Evolutionary conservation across 2,888 invertebrate genomes (phyloP).

Genomic region (Heliconius erato): DNA sequence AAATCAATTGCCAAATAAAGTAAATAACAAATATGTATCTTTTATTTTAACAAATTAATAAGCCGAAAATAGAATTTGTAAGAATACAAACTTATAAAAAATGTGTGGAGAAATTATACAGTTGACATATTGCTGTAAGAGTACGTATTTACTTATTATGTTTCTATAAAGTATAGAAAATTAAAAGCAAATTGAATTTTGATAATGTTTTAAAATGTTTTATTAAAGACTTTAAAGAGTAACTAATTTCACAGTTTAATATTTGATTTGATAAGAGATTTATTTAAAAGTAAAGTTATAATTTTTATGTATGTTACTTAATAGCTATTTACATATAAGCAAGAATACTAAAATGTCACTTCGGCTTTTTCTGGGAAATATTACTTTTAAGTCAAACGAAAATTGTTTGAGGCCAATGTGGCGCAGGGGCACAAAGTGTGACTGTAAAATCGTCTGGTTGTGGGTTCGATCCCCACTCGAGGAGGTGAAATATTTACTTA

Average conservation of each 20-base stretch:
- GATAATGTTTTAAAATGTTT: slow-evolving; percentile 29
- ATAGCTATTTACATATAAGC: not conserved
- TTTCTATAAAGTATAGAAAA: slow-evolving; percentile 41
- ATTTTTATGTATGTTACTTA: slow-evolving; percentile 3
- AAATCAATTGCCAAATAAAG: too few relatives aligned
- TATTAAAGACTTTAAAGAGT: slow-evolving; percentile 4
- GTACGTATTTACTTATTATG: slow-evolving; percentile 37
- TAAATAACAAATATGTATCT: too few relatives aligned
- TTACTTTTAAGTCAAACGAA: not conserved
- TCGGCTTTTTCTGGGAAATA: not conserved
- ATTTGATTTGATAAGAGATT: slow-evolving; percentile 27
- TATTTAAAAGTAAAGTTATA: slow-evolving; percentile 2
- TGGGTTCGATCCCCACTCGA: too few relatives aligned
- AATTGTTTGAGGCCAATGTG: not conserved
- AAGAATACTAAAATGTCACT: not conserved
- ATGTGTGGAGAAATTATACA: not conserved
- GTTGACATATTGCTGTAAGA: not conserved
- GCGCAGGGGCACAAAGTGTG: too few relatives aligned
- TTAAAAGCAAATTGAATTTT: slow-evolving; percentile 41
- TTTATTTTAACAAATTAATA: too few relatives aligned
- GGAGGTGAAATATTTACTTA: too few relatives aligned
- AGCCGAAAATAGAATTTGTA: not conserved
- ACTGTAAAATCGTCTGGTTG: too few relatives aligned
- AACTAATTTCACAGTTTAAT: slow-evolving; percentile 27
- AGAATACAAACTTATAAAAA: not conserved